Conservation (phyloP, 2,113 vertebrate genomes). For the Malurus melanocephalus region DNA sequence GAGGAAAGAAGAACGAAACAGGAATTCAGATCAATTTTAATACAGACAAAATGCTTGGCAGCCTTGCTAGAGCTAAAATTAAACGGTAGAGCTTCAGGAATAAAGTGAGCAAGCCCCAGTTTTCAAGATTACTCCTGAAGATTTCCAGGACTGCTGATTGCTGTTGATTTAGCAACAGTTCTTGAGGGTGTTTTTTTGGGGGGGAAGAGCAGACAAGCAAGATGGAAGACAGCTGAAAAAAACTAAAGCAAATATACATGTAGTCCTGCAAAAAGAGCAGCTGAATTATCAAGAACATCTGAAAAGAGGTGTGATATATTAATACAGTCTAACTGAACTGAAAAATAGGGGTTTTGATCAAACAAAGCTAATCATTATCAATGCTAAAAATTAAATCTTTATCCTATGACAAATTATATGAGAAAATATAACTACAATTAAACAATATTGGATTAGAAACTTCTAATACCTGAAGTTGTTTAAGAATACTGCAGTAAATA, state of each 20-base stretch:
- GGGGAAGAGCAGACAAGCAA: background rate
- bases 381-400: background rate
- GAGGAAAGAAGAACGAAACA: background rate
- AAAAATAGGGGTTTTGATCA: background rate
- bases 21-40: background rate
- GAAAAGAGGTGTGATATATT: background rate
- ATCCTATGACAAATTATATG: background rate
- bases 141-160: background rate
- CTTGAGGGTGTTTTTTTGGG: background rate
- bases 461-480: background rate
- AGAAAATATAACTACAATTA: background rate
- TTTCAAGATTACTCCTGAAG: background rate
- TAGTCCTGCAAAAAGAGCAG: background rate
- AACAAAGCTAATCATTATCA: background rate
- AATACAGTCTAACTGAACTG: background rate
- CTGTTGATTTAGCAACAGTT: background rate
- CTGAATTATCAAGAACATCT: background rate
- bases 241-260: background rate
- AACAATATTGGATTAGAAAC: background rate
- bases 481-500: background rate
- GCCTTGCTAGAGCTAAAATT: background rate
- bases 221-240: background rate
- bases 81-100: background rate
- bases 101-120: background rate
- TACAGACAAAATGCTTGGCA: background rate